Evolutionary conservation across 2,888 invertebrate genomes (phyloP), one percentile per base, ranked within the genome.

Genomic region (Xestia sexstrigata): DNA sequence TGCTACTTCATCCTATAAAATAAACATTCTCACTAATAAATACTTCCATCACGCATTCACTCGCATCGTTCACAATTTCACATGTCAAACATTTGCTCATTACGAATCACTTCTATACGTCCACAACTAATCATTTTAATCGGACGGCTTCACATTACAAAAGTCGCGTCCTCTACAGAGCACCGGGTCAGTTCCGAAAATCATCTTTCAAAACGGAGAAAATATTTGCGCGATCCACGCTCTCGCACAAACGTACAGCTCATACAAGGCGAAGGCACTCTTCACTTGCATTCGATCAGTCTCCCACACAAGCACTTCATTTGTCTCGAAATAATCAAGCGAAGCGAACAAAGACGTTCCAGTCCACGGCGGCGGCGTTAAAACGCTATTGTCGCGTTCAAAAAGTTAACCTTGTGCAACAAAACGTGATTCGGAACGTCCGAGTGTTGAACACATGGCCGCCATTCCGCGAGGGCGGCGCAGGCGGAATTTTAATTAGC

Each of bases 401-500:
- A 95, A 93, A 95, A 93, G 92, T 93, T 95, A 95, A 96, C 96
- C 96, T 96, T 96, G 96, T 96, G 95, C 94, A 96, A 95, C 95
- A 93, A 92, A 95, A 94, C 94, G 93, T 94, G 95, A 95, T 93
- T 95, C 95, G 95, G 94, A 95, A 95, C 96, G 95, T 94, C 95
- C 95, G 94, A 95, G 93, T 92, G 94, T 93, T 92, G 93, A 95
- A 96, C 96, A 96, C 96, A 96, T 96, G 96, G 96, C 96, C 94
- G 95, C 96, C 96, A 96, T 96, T 96, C 96, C 96, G 96, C 96
- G 96, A 96, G 96, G 96, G 96, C 95, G 96, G 96, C 95, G 94
- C 96, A 96, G 96, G 96, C 96, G 96, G 96, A 96, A 96, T 96
- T 96, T 96, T 96, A 96, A 96, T 96, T 96, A 96, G 96, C 96